These are phyloP conservation scores for Tichodroma muraria DNA, from an alignment of 2,113 vertebrate genomes.

Conservation along the genomic window DNA sequence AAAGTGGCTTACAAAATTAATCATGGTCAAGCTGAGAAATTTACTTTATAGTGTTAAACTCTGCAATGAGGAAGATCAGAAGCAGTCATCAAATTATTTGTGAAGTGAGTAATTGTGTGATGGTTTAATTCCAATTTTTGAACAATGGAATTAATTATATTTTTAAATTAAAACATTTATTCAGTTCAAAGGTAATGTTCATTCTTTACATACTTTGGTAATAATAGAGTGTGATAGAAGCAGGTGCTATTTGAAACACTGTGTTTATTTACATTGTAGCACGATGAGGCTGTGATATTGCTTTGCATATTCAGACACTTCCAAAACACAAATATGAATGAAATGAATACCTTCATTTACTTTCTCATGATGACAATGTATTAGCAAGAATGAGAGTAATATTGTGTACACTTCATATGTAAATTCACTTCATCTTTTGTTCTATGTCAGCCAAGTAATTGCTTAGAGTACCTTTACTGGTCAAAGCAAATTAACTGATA, in stretches of 20 bases:
- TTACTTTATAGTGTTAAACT: neutral
- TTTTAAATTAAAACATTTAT: neutral
- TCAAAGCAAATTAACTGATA: neutral
- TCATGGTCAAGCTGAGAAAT: neutral
- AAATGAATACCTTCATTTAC: constrained; percentile 27
- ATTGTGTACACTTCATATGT: neutral
- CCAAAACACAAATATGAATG: constrained; percentile 19
- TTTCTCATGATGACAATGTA: neutral
- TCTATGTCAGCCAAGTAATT: neutral
- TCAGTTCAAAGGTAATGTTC: neutral
- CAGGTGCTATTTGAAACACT: constrained; percentile 24
- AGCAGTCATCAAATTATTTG: neutral
- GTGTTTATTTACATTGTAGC: constrained; percentile 1
- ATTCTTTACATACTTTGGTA: neutral
- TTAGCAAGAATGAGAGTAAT: neutral
- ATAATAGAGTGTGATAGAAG: neutral
- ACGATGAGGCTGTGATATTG: neutral
- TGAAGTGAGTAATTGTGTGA: neutral
- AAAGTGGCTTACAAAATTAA: neutral
- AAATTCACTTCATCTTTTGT: constrained; percentile 3
- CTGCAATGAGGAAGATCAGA: neutral
- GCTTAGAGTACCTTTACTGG: neutral
- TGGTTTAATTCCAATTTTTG: constrained; percentile 14
- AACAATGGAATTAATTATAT: constrained; percentile 4
- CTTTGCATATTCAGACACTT: constrained; percentile 21